Conservation (phyloP, 2,888 invertebrate species). For the Nephrotoma guestfalica region DNA sequence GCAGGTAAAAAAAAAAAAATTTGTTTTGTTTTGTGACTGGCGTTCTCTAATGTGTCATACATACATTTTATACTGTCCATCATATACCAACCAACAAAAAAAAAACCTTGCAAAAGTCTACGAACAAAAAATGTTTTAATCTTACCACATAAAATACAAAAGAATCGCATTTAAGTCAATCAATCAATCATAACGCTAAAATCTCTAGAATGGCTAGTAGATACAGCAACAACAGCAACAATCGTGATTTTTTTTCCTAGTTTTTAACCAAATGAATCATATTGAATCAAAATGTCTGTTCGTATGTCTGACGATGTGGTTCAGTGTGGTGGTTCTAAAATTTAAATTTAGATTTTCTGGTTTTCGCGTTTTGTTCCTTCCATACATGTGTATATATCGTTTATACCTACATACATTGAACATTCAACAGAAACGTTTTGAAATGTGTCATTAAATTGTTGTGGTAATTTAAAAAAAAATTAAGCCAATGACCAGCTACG, state of each 20-base stretch:
- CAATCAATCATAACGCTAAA: constrained; percentile 2
- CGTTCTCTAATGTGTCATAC: neutral
- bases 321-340: neutral
- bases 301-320: neutral
- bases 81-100: neutral
- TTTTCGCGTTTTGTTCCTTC: neutral
- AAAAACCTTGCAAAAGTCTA: neutral
- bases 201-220: neutral
- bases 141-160: neutral
- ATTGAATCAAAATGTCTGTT: neutral
- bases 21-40: neutral
- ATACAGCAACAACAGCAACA: neutral
- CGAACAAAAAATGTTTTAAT: neutral
- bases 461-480: neutral
- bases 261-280: neutral
- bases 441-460: neutral
- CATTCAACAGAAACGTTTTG: neutral
- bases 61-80: neutral
- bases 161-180: constrained; percentile 2
- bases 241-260: neutral
- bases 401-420: neutral
- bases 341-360: neutral
- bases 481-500: neutral
- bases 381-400: neutral
- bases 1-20: neutral